Conservation (phyloP, 1,140 invertebrate species). For the Muscidifurax raptorellus region DNA sequence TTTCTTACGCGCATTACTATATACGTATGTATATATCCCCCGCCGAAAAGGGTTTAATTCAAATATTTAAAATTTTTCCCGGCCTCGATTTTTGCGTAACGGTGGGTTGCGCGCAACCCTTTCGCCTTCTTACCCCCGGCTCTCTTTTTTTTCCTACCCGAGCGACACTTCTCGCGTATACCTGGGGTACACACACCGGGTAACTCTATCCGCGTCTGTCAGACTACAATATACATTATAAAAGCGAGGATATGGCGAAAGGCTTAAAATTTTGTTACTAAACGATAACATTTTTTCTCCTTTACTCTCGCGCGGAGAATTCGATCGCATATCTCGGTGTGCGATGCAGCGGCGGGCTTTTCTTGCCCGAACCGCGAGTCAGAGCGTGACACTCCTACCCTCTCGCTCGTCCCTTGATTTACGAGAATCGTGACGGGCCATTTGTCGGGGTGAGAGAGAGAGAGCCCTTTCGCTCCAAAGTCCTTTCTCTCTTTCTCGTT, state of each 20-base stretch:
- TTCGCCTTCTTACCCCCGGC: constrained; percentile 42
- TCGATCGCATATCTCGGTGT: constrained; percentile 58
- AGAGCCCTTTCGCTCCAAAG: constrained; percentile 64
- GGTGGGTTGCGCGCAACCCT: constrained; percentile 49
- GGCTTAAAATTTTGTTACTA: not conserved
- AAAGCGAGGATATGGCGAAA: not conserved
- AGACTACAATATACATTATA: not conserved
- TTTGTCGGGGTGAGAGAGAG: constrained; percentile 64
- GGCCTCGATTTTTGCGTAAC: constrained; percentile 70
- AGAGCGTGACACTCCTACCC: constrained; percentile 33
- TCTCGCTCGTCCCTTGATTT: constrained; percentile 67
- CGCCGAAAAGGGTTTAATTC: constrained; percentile 70
- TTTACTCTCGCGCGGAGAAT: constrained; percentile 16
- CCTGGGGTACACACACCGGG: constrained; percentile 8
- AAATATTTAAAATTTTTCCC: constrained; percentile 72
- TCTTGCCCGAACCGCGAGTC: constrained; percentile 43
- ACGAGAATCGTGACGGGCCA: constrained; percentile 73
- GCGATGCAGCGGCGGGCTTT: constrained; percentile 33
- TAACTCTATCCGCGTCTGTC: not conserved
- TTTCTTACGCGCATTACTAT: not conserved
- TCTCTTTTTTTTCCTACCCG: too few relatives aligned
- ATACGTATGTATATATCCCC: not conserved
- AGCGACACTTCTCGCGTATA: constrained; percentile 34
- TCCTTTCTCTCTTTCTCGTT: constrained; percentile 61
- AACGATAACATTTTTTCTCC: not conserved